Conservation (phyloP, 2,797 vertebrate genomes). For the Siniperca obscura region DNA sequence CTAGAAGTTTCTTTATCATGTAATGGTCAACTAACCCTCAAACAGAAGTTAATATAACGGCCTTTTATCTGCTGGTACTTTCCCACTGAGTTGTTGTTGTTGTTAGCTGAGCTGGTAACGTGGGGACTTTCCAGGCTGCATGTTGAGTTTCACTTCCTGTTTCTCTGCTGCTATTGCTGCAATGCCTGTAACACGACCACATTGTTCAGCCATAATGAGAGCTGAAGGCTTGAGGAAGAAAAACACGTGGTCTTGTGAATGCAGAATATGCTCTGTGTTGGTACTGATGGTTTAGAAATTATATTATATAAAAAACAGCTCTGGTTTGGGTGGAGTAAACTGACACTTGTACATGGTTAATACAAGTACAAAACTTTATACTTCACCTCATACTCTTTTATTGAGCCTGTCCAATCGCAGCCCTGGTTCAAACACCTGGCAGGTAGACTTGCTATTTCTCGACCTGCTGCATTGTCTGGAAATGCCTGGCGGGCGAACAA, state of each 20-base stretch:
- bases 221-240: not conserved
- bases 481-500: conserved; percentile 87
- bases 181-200: not conserved
- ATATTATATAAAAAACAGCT: not conserved
- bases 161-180: not conserved
- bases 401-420: conserved; percentile 92
- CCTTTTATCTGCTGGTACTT: conserved; percentile 69
- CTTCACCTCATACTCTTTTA: conserved; percentile 95
- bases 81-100: conserved; percentile 60
- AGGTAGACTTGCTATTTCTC: conserved; percentile 95
- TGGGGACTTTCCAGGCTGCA: conserved; percentile 77
- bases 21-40: not conserved
- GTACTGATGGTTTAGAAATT: not conserved
- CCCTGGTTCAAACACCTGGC: conserved; percentile 90
- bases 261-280: not conserved
- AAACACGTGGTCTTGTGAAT: not conserved
- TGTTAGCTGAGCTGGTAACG: conserved; percentile 26
- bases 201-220: not conserved
- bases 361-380: not conserved
- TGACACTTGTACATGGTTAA: not conserved
- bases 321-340: not conserved
- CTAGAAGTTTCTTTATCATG: not conserved
- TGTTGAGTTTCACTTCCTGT: conserved; percentile 76
- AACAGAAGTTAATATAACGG: not conserved
- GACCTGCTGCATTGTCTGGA: conserved; percentile 95